Conservation (phyloP, 2,113 vertebrate species). For the Colistium nudipinnis region DNA sequence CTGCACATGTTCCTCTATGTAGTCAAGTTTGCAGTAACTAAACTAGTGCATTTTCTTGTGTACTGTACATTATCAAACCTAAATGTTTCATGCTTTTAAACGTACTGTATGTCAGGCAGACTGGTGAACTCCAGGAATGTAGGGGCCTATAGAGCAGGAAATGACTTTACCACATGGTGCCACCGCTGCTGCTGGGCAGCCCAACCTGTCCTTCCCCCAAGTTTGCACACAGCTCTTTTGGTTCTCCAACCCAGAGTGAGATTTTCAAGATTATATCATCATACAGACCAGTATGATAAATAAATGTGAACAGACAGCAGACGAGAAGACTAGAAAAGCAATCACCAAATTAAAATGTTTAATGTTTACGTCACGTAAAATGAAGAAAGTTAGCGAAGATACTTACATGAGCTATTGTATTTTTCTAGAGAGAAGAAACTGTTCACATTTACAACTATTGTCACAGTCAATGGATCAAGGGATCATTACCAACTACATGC, state of each 20-base stretch:
- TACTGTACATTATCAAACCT: too few species aligned
- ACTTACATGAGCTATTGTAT: neutral
- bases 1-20: too few species aligned
- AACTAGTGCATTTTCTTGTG: too few species aligned
- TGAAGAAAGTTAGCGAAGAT: neutral
- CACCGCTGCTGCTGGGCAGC: slow-evolving; percentile 35
- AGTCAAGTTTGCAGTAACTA: too few species aligned
- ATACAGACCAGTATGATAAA: slow-evolving; percentile 20
- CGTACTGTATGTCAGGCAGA: slow-evolving; percentile 51
- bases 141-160: slow-evolving; percentile 62
- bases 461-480: neutral
- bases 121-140: slow-evolving; percentile 59
- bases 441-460: neutral
- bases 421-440: neutral
- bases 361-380: too few species aligned
- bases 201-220: neutral
- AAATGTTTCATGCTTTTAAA: slow-evolving; percentile 25
- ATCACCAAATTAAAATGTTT: neutral
- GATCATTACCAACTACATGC: neutral
- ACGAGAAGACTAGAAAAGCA: slow-evolving; percentile 16
- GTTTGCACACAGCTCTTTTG: slow-evolving; percentile 30
- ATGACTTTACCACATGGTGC: slow-evolving; percentile 67
- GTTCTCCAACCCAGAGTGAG: slow-evolving; percentile 20
- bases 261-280: slow-evolving; percentile 40
- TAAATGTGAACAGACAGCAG: neutral